These are phyloP conservation scores for Dioctria rufipes DNA, from an alignment of 2,888 invertebrate species.

Conservation along the genomic window DNA sequence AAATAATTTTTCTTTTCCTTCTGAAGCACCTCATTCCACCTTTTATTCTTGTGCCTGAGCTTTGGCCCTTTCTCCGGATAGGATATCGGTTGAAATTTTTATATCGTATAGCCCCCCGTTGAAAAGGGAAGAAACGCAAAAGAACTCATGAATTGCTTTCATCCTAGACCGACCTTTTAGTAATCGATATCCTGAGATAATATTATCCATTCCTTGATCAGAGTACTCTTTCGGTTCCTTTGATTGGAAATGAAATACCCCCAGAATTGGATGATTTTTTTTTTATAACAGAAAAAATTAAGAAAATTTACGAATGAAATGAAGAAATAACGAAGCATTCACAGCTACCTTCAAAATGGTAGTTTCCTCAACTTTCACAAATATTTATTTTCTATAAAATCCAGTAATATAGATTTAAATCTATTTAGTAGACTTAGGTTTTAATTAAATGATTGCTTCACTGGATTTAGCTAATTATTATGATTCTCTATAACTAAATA, in stretches of 20 bases:
- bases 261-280: background rate
- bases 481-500: background rate
- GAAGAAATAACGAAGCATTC: constrained; percentile 41
- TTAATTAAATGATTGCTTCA: background rate
- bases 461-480: background rate
- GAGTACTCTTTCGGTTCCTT: constrained; percentile 46
- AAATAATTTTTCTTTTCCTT: constrained; percentile 52
- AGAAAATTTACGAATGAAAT: constrained; percentile 41
- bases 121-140: constrained; percentile 34
- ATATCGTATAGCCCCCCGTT: constrained; percentile 21
- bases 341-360: background rate
- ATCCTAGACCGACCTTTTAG: constrained; percentile 53
- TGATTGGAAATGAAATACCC: constrained; percentile 47
- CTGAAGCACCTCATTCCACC: constrained; percentile 23
- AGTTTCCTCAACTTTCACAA: constrained; percentile 27
- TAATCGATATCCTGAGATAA: constrained; percentile 55
- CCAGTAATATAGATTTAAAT: background rate
- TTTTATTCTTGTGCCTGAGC: constrained; percentile 37
- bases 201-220: constrained; percentile 51
- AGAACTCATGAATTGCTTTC: constrained; percentile 54
- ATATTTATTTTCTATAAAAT: background rate
- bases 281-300: constrained; percentile 33
- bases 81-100: constrained; percentile 49
- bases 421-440: background rate
- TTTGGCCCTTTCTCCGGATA: constrained; percentile 35